Evolutionary conservation across 2,888 invertebrate genomes (phyloP), one percentile per base, ranked within the genome.

Genomic region (Coenonympha glycerion): DNA sequence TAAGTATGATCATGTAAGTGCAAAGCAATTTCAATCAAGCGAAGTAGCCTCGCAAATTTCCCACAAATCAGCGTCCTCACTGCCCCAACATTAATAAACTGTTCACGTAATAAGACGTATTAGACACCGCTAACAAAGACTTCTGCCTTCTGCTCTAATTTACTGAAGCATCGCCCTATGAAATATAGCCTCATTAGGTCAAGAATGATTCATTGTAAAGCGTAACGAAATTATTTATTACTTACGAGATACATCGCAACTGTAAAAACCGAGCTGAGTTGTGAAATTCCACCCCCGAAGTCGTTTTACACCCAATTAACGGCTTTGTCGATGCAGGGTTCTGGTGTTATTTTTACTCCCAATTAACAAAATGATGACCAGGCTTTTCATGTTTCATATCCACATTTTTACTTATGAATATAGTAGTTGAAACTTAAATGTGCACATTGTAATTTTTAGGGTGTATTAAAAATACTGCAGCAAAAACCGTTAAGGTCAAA

Each of bases 71-170:
- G 28, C 40, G 41, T 9, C 37, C 39, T 41, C 47, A 50, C 22
- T 45, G 41, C 6, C 37, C 39, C 18, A 5, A 15, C 52, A 52
- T 52, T 52, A 48, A 15, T 28, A 45, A 39, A 21, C 9, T 39
- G 22, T 33, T 44, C 52, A 52, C 52, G 45, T 52, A 52, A 40
- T 37, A 24, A 22, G 36, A 52, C 48, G 31, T 28, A 52, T 47
- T 42, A 47, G 34, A 15, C 6, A 21, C 21, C 9, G 30, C 33
- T 33, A 46, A 34, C 41, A 41, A 46, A 26, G 21, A 39, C 39
- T 16, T 45, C 26, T 9, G 11, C 18, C 39, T 16, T 45, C 26
- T 9, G 11, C 19, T 13, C 41, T 41, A 41, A 41, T 39, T 39
- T 39, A 39, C 11, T 30, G 28, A 11, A 41, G 28, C 41, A 28